Evolutionary conservation across 2,888 invertebrate species (phyloP), one percentile per base, ranked within the genome.

Genomic region (Loripinus fragilis): DNA sequence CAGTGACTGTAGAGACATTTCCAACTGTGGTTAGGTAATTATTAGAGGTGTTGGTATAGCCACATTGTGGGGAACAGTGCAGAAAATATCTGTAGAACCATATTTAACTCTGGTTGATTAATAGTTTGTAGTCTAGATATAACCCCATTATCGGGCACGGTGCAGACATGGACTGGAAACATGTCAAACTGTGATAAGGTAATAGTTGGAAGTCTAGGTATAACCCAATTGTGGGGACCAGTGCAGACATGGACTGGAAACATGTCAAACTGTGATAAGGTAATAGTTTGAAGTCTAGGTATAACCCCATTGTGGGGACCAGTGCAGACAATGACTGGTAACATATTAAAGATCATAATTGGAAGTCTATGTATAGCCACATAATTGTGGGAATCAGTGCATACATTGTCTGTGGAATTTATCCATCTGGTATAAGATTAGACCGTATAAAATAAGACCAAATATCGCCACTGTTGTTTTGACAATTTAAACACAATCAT

Each of bases 1-100:
- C 89, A 12, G 88, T 85, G 74, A 86, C 89, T 2, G 86, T 87
- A 0, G 90, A 90, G 48, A 65, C 86, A 2, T 90, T 88, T 65
- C 90, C 90, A 0, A 90, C 90, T 5, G 88, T 90, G 15, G 50
- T 20, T 20, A 50, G 50, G n/a, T 7, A n/a, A n/a, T n/a, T n/a
- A n/a, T n/a, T n/a, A n/a, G n/a, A n/a, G n/a, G 20, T 17, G 28
- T 55, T 20, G 55, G 55, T 25, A 55, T 55, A 55, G 55, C 15
- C 28, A 55, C 55, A 10, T 25, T 28, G 2, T 55, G 55, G 55
- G 55, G 55, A 10, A 25, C 55, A 17, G 20, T 55, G 20, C 55
- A 55, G 28, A 55, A 25, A 2, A 7, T 55, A 5, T 28, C 55
- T 55, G 5, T n/a, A n/a, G 55, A 28, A 28, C 23, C 30, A 7